Conservation (phyloP, 2,888 invertebrate genomes). For the Amphimallon solstitiale region DNA sequence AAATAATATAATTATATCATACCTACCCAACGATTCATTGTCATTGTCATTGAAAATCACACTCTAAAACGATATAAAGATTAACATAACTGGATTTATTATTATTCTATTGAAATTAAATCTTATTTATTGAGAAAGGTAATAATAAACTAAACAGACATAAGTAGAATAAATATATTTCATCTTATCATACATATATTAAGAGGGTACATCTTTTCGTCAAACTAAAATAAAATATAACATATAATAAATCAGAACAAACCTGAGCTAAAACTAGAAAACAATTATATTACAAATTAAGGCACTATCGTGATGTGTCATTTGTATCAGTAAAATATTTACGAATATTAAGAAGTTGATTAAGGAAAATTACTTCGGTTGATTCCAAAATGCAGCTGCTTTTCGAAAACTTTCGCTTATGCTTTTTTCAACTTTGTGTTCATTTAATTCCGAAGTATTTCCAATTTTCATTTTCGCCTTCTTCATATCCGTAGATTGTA, state of each 20-base stretch:
- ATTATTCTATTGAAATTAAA: too few relatives aligned
- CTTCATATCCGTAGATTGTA: background rate
- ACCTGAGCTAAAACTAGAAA: slow-evolving; percentile 49
- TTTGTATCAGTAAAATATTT: background rate
- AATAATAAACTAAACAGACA: background rate
- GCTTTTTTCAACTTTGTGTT: slow-evolving; percentile 48
- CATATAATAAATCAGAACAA: slow-evolving; percentile 41
- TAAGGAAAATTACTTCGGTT: slow-evolving; percentile 48
- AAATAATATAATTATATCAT: too few relatives aligned
- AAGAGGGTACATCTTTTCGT: slow-evolving; percentile 38
- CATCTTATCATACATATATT: slow-evolving; percentile 24
- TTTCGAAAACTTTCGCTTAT: slow-evolving; percentile 61
- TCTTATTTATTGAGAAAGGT: too few relatives aligned
- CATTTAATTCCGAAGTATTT: slow-evolving; percentile 3
- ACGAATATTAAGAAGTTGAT: background rate
- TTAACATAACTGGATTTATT: too few relatives aligned
- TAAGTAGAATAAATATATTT: slow-evolving; percentile 38
- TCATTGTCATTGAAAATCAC: too few relatives aligned
- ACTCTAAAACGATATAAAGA: too few relatives aligned
- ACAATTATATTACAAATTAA: slow-evolving; percentile 43
- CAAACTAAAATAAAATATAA: slow-evolving; percentile 33
- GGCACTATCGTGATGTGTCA: slow-evolving; percentile 41
- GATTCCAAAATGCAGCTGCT: slow-evolving; percentile 62
- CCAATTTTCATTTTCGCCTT: background rate
- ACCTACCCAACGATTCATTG: too few relatives aligned